Evolutionary conservation across 2,888 invertebrate species (phyloP).

Genomic region (Lottia scabra): DNA sequence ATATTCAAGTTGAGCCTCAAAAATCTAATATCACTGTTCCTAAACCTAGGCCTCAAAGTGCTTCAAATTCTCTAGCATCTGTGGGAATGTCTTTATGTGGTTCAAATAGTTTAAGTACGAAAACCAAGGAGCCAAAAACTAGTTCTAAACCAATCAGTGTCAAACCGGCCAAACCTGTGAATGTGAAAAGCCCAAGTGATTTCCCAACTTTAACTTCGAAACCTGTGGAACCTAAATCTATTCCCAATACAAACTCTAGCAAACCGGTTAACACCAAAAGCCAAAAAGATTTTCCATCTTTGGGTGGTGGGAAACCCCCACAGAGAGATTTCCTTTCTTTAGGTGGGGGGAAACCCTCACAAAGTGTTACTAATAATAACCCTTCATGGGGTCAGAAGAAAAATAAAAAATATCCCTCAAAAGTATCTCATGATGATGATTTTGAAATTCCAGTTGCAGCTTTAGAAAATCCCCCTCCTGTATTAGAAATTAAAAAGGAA

Average conservation of each 20-base stretch:
- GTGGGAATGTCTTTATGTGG: constrained; percentile 17
- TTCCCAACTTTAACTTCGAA: no score
- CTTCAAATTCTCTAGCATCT: constrained; percentile 10
- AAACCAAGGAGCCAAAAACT: background rate
- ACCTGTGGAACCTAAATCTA: no score
- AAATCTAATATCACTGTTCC: background rate
- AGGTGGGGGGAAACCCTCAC: constrained; percentile 4
- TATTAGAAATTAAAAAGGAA: constrained; percentile 10
- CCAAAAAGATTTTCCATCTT: background rate
- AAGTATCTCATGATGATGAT: constrained; percentile 9
- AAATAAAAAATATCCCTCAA: constrained; percentile 18
- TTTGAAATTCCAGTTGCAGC: background rate
- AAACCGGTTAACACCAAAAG: no score
- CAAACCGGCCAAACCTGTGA: no score
- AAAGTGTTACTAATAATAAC: constrained; percentile 21
- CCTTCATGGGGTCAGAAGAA: constrained; percentile 26
- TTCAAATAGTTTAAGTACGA: constrained; percentile 5
- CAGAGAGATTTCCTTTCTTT: constrained; percentile 1
- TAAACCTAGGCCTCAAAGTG: background rate
- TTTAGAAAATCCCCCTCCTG: constrained; percentile 15
- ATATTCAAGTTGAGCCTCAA: background rate
- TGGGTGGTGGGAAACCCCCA: constrained; percentile 11
- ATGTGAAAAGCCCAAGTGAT: no score
- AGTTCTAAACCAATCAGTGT: no score
- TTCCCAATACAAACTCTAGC: no score